Evolutionary conservation across 2,888 invertebrate genomes (phyloP).

Genomic region (Luperina testacea): DNA sequence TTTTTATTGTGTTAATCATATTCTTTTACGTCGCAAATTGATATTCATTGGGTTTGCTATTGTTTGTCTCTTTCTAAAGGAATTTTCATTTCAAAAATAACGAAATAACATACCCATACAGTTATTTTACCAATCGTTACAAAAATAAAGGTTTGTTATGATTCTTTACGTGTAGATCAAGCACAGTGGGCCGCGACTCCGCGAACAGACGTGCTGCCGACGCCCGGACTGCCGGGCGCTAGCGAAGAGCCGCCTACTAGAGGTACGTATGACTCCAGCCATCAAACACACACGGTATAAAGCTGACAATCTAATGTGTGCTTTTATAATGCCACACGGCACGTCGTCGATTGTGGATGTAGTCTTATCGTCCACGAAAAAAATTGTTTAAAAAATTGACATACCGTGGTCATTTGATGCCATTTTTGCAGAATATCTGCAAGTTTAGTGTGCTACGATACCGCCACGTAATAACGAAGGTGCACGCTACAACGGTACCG

Average conservation of each 20-base stretch:
- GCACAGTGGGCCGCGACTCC: slow-evolving; percentile 60
- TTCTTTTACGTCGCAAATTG: neutral
- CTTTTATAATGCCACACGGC: neutral
- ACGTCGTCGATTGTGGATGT: neutral
- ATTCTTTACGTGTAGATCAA: slow-evolving; percentile 46
- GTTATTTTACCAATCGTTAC: neutral
- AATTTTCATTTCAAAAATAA: neutral
- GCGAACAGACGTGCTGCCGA: slow-evolving; percentile 61
- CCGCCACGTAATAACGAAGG: neutral
- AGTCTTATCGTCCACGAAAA: neutral
- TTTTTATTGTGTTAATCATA: neutral
- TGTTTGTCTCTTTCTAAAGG: neutral
- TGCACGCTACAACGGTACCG: no score
- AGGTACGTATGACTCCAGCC: slow-evolving; percentile 21
- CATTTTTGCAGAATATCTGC: neutral
- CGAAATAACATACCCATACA: neutral
- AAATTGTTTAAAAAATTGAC: neutral
- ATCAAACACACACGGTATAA: neutral
- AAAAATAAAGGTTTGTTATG: neutral
- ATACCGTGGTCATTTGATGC: neutral
- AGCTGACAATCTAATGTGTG: neutral
- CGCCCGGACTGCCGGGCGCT: slow-evolving; percentile 42
- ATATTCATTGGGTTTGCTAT: neutral
- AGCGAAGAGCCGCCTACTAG: slow-evolving; percentile 33
- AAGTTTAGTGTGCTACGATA: neutral